A percentile compares a stretch with the other conserved stretches of the same genome.
Conservation (phyloP, 2,888 invertebrate genomes). For the Xestoiulus laeticollis region DNA sequence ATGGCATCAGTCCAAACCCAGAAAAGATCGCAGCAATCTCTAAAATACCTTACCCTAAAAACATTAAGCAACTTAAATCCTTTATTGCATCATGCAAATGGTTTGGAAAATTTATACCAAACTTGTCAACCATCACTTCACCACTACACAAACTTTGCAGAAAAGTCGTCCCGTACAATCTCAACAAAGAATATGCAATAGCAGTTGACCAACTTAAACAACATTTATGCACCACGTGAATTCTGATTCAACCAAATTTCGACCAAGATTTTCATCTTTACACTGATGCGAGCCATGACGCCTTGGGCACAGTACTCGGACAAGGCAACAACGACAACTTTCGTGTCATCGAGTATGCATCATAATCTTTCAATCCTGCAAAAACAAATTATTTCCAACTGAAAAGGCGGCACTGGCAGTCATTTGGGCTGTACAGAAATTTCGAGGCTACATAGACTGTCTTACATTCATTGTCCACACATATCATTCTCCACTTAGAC, state of each 20-base stretch:
- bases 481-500: background rate
- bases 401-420: background rate
- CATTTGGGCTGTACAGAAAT: background rate
- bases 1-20: background rate
- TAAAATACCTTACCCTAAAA: background rate
- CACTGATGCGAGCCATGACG: background rate
- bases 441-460: background rate
- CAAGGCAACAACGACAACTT: background rate
- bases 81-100: background rate
- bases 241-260: background rate
- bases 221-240: background rate
- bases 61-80: background rate
- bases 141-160: background rate
- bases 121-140: background rate
- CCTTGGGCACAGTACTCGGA: background rate
- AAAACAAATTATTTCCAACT: background rate
- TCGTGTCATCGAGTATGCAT: background rate
- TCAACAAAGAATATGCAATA: background rate
- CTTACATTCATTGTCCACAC: background rate
- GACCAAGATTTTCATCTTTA: background rate
- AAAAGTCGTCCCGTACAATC: background rate
- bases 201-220: background rate
- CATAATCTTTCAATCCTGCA: background rate
- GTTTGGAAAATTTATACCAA: background rate
- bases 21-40: background rate